Percentiles rank a stretch among this genome's conserved stretches.
phyloP scores from a whole-genome alignment of 1,140 invertebrate species.

The Danaus plexippus region DNA sequence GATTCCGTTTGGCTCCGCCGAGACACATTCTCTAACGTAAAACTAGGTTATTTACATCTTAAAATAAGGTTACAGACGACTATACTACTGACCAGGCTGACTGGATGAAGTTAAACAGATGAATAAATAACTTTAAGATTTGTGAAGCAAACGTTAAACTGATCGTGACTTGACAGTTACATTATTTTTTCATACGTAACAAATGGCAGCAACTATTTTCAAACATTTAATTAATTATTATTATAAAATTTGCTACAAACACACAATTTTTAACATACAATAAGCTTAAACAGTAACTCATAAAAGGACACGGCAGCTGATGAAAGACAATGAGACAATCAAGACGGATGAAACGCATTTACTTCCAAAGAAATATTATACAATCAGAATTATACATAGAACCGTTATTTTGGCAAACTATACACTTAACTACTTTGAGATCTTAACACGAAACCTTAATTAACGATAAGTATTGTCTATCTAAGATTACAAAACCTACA shows the following conservation, averaged over 20 bases:
- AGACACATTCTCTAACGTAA: constrained; percentile 26
- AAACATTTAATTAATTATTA: not conserved
- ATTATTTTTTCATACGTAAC: constrained; percentile 3
- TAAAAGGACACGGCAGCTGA: constrained; percentile 2
- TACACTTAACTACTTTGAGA: constrained; percentile 11
- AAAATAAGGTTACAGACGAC: constrained; percentile 14
- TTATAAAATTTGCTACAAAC: not conserved
- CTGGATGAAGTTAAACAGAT: too few species aligned
- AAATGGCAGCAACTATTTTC: not conserved
- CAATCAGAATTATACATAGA: too few species aligned
- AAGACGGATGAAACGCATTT: not conserved
- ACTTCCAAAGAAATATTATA: not conserved
- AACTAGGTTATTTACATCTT: constrained; percentile 37
- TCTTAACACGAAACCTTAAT: constrained; percentile 12
- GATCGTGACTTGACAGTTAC: not conserved
- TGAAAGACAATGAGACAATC: constrained; percentile 6
- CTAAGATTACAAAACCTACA: constrained; percentile 34
- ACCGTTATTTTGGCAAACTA: too few species aligned
- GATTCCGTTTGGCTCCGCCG: constrained; percentile 53
- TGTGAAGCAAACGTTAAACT: not conserved
- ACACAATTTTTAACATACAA: not conserved
- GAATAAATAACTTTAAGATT: too few species aligned
- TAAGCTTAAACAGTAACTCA: not conserved
- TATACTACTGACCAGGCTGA: constrained; percentile 1
- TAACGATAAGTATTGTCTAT: constrained; percentile 27